Evolutionary conservation across 2,888 invertebrate genomes (phyloP).

Genomic region (Herminia tarsipennalis): DNA sequence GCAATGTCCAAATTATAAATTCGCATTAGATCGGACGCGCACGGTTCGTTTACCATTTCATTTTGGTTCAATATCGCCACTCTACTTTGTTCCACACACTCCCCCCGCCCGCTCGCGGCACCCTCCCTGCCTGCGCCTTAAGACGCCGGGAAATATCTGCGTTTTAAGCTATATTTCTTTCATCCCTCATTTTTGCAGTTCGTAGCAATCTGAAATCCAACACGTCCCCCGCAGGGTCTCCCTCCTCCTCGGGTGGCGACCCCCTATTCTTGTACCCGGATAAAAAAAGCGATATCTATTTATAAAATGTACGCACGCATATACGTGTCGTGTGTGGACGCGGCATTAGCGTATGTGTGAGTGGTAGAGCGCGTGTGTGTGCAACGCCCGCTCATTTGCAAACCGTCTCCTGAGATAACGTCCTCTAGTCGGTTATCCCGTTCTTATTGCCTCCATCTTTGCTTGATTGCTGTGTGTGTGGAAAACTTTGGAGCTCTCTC

Average conservation of each 20-base stretch:
- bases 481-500: slow-evolving; percentile 76
- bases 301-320: slow-evolving; percentile 83
- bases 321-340: slow-evolving; percentile 74
- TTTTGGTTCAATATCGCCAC: slow-evolving; percentile 85
- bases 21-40: slow-evolving; percentile 86
- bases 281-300: slow-evolving; percentile 86
- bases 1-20: slow-evolving; percentile 86
- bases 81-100: slow-evolving; percentile 86
- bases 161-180: slow-evolving; percentile 87
- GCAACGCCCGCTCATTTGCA: slow-evolving; percentile 83
- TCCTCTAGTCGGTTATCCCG: slow-evolving; percentile 83
- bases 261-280: slow-evolving; percentile 84
- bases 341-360: slow-evolving; percentile 69
- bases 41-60: slow-evolving; percentile 86
- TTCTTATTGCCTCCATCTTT: slow-evolving; percentile 83
- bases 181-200: slow-evolving; percentile 87
- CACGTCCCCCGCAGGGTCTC: slow-evolving; percentile 83
- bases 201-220: slow-evolving; percentile 87
- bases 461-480: slow-evolving; percentile 81
- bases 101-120: slow-evolving; percentile 60
- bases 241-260: slow-evolving; percentile 74
- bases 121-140: slow-evolving; percentile 69
- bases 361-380: slow-evolving; percentile 55
- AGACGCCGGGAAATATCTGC: slow-evolving; percentile 86
- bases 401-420: slow-evolving; percentile 85